Base-by-base conservation (phyloP, 92 coral and sea anemone genomes). In the Palythoa grandis region DNA sequence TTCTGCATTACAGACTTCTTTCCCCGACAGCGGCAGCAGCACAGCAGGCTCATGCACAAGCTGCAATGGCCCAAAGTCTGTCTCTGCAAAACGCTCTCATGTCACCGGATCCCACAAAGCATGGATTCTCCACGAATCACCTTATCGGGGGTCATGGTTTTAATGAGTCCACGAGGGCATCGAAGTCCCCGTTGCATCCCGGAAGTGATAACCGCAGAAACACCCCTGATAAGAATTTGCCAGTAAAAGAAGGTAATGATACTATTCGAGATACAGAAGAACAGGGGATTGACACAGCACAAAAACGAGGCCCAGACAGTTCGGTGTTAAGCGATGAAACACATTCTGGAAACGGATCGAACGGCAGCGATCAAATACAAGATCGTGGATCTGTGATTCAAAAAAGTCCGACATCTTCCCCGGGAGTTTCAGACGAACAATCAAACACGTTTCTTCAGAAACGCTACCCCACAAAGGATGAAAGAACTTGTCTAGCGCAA, bases 1-100 rank as follows among this genome's bases (percentile, higher is more conserved):
- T 92, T 48, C 91, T 94, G 88, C 95, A 94, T 72, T 94, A 94
- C 60, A 87, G 98, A 87, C 87, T 94, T 15, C 87, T 94, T 78
- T 60, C 95, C 3, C 92, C 98, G 3, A 87, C 93, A 3, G 77
- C 91, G 54, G 91, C 89, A 43, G 60, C 87, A 23, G 85, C 76
- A 24, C 87, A 79, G 40, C 24, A 22, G 19, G 88, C 92, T 35
- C 90, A 86, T 20, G 85, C 88, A 13, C 83, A 77, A 35, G 83
- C 70, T 14, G 83, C 83, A 56, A 78, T 78, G 57, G 74, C 90
- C 3, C 93, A 90, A 43, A 91, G 88, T 38, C 82, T 94, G 35
- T 78, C 98, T 11, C 79, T 94, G 15, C 98, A 92, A 70, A 84
- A 88, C 37, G 88, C 91, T 17, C 90, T 92, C 77, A 86, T 89